Base-by-base conservation (phyloP, 2,113 vertebrate genomes). In the Nematolebias whitei region DNA sequence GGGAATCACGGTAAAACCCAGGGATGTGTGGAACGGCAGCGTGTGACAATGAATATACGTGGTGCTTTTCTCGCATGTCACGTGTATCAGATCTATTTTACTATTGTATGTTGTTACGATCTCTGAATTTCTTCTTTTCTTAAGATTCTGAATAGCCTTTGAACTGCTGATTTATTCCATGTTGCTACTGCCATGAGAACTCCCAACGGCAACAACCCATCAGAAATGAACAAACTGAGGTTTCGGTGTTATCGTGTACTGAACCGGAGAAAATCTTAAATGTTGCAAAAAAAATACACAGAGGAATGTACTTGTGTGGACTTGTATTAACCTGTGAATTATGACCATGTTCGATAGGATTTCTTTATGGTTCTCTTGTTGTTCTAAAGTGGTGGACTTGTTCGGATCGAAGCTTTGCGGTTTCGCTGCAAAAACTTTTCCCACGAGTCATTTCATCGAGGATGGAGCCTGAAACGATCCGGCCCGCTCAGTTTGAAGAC, bases 281-380 rank as follows among this genome's bases (percentile, higher is more conserved):
- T 80, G 72, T 87, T 78, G 77, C 68, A 82, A 85, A 84, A 82
- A 47, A 60, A 81, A 68, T 29, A 76, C 84, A 70, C 64, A 29
- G 82, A 86, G 76, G 87, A 91, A 91, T 92, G 92, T 92, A 91
- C 47, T 67, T 62, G 80, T 80, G 78, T 88, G 85, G 86, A 88
- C 71, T 80, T 79, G 80, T 85, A 84, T 82, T 79, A 78, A 85
- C 68, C 72, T 80, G 79, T 85, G 81, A 80, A 87, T 79, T 82
- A 52, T 19, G 61, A 66, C 64, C 18, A 66, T 70, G 43, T 68
- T 56, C 29, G 35, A 18, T 68, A 45, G 53, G 67, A 75, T 76
- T 80, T 83, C 56, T 59, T 63, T 44, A 45, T 78, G 78, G 57
- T 79, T 78, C 67, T 82, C 32, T 69, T 81, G 71, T 78, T 23